A percentile compares a stretch with the other conserved stretches of the same genome.
Evolutionary conservation across 2,113 vertebrate species (phyloP).

Genomic region (Scophthalmus maximus): DNA sequence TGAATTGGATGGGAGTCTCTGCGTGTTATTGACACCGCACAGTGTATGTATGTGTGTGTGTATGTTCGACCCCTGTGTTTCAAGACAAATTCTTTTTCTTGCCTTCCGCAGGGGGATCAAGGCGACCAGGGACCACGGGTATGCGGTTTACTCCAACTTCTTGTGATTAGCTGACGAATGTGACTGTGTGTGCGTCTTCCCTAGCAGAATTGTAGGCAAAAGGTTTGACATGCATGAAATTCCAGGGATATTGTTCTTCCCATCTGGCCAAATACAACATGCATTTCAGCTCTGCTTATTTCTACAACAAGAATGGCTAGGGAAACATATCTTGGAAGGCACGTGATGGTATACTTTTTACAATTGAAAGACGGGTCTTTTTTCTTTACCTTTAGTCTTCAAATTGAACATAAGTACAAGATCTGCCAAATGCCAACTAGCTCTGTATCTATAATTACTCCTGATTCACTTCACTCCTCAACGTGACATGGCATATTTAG

Average conservation of each 20-base stretch:
- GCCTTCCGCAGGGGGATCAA: constrained; percentile 95
- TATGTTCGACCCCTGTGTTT: constrained; percentile 33
- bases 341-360: constrained; percentile 8
- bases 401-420: constrained; percentile 37
- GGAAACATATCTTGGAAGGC: constrained; percentile 38
- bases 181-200: constrained; percentile 46
- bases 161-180: constrained; percentile 70
- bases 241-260: constrained; percentile 73
- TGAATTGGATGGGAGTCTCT: constrained; percentile 51
- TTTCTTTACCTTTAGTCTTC: constrained; percentile 9
- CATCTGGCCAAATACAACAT: constrained; percentile 75
- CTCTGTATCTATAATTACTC: constrained; percentile 62
- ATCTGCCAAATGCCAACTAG: constrained; percentile 48
- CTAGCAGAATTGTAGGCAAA: constrained; percentile 66
- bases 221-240: constrained; percentile 79
- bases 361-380: constrained; percentile 7
- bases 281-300: constrained; percentile 64
- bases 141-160: constrained; percentile 78
- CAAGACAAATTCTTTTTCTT: constrained; percentile 58
- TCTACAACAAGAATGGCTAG: constrained; percentile 50
- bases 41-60: constrained; percentile 20
- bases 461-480: constrained; percentile 62
- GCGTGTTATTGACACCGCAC: constrained; percentile 29
- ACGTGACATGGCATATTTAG: constrained; percentile 52
- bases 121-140: constrained; percentile 99